These are phyloP conservation scores for Polypedilum pembai DNA, from an alignment of 1,140 invertebrate species.

Conservation along the genomic window DNA sequence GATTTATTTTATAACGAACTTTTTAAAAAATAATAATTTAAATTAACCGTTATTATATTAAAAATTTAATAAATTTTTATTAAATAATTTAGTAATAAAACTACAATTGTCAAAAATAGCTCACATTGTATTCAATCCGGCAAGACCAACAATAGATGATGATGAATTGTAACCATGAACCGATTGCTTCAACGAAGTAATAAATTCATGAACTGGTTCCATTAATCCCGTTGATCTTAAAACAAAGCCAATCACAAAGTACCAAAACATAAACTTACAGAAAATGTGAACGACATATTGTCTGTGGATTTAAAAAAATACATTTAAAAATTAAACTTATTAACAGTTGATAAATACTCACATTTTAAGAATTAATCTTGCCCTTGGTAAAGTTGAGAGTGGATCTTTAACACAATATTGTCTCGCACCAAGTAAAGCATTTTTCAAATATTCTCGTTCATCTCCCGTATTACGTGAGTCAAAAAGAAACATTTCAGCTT, in stretches of 20 bases:
- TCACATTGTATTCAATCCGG: background rate
- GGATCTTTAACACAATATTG: slow-evolving; percentile 80
- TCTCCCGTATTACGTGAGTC: slow-evolving; percentile 37
- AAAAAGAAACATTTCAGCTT: slow-evolving; percentile 52
- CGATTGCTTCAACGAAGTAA: background rate
- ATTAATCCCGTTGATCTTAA: background rate
- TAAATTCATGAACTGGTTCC: background rate
- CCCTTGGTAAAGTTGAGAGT: slow-evolving; percentile 62
- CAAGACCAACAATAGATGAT: background rate
- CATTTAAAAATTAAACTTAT: too few species aligned
- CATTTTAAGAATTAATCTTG: slow-evolving; percentile 64
- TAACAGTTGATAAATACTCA: slow-evolving; percentile 44
- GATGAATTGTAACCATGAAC: background rate
- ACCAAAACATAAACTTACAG: background rate
- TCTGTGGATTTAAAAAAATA: background rate
- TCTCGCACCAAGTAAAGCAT: slow-evolving; percentile 60
- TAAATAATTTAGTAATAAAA: too few species aligned
- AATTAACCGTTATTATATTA: too few species aligned
- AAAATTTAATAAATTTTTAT: too few species aligned
- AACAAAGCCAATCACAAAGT: background rate
- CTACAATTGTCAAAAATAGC: background rate
- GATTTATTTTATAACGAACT: too few species aligned
- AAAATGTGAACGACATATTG: background rate
- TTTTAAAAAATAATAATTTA: too few species aligned
- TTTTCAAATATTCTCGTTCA: slow-evolving; percentile 56